These are phyloP conservation scores for Capitella teleta DNA, from an alignment of 1,140 invertebrate genomes.

Conservation along the genomic window DNA sequence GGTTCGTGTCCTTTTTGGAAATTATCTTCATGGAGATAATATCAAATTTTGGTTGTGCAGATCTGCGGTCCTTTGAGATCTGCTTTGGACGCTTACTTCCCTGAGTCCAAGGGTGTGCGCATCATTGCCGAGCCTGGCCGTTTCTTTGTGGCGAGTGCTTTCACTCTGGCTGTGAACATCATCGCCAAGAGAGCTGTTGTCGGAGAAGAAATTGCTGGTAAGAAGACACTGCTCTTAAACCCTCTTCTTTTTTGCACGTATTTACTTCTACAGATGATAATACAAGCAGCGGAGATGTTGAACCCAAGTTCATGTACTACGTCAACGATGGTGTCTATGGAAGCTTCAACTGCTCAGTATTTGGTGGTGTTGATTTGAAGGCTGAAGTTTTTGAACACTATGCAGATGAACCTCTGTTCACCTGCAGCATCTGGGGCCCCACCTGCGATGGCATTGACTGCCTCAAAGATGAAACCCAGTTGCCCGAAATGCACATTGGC, in stretches of 20 bases:
- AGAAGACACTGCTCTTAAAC: neutral
- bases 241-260: neutral
- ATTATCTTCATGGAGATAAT: neutral
- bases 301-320: slow-evolving; percentile 59
- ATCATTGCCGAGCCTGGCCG: slow-evolving; percentile 95
- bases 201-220: slow-evolving; percentile 13
- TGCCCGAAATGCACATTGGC: slow-evolving; percentile 66
- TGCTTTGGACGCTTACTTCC: slow-evolving; percentile 74
- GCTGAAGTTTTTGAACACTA: no score
- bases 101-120: slow-evolving; percentile 55
- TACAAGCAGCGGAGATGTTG: slow-evolving; percentile 38
- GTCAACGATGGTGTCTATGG: slow-evolving; percentile 89
- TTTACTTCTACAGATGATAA: neutral
- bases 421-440: slow-evolving; percentile 79
- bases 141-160: slow-evolving; percentile 80
- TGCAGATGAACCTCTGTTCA: no score
- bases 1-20: slow-evolving; percentile 18
- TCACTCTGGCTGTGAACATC: slow-evolving; percentile 76
- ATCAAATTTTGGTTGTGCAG: slow-evolving; percentile 28
- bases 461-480: slow-evolving; percentile 55
- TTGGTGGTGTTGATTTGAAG: slow-evolving; percentile 2
- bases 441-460: slow-evolving; percentile 89
- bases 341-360: neutral
- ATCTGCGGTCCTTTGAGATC: slow-evolving; percentile 61
- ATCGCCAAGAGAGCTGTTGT: slow-evolving; percentile 64